Percentiles rank a stretch among this genome's conserved stretches.
These are phyloP conservation scores for Rhincodon typus DNA, from an alignment of 2,797 vertebrate species.

Conservation along the genomic window DNA sequence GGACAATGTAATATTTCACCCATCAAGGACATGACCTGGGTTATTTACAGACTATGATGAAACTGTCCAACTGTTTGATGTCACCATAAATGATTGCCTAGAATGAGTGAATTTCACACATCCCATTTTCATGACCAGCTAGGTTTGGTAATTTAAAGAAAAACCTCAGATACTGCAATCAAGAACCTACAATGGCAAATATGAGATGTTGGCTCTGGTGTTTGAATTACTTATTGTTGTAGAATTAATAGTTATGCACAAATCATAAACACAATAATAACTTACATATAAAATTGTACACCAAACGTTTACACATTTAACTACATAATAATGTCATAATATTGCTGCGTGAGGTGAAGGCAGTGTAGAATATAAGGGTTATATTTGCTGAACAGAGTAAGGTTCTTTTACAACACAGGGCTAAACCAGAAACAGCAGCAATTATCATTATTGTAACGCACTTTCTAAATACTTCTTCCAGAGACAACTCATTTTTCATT, in stretches of 20 bases:
- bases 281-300: not conserved
- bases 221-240: not conserved
- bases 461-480: too few relatives aligned
- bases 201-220: not conserved
- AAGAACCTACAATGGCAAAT: constrained; percentile 19
- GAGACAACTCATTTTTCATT: too few relatives aligned
- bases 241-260: not conserved
- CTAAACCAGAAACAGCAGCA: not conserved
- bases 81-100: constrained; percentile 75
- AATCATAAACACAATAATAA: not conserved
- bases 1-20: constrained; percentile 59
- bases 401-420: not conserved
- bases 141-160: constrained; percentile 63
- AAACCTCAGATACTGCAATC: constrained; percentile 52
- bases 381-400: not conserved
- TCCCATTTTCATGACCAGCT: constrained; percentile 54
- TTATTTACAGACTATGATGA: constrained; percentile 76
- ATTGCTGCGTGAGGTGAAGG: not conserved
- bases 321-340: not conserved
- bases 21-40: constrained; percentile 75
- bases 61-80: constrained; percentile 65
- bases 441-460: not conserved
- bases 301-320: not conserved
- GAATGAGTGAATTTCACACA: constrained; percentile 59
- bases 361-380: not conserved